Conservation (phyloP, 2,888 invertebrate species). For the Amblyjoppa proteus region DNA sequence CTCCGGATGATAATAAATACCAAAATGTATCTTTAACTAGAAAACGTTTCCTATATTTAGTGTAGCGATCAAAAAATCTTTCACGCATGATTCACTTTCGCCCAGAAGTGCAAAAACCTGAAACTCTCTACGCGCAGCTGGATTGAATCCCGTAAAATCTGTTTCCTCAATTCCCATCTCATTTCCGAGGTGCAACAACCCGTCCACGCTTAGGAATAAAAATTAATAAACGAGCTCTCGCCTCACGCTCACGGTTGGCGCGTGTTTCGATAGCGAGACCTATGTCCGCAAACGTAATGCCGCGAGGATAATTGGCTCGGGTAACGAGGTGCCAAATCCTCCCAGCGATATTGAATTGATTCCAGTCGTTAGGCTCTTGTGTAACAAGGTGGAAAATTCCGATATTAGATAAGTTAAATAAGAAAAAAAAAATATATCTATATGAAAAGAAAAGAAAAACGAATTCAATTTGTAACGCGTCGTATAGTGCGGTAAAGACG, state of each 20-base stretch:
- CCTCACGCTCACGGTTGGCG: no score
- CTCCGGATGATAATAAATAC: no score
- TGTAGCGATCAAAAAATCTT: neutral
- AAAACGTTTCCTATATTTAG: no score
- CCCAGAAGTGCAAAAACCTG: neutral
- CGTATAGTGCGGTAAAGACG: conserved; percentile 20
- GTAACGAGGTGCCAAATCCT: conserved; percentile 11
- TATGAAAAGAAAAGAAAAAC: neutral
- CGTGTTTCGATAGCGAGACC: neutral
- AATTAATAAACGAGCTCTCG: neutral
- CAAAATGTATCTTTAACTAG: no score
- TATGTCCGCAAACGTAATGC: neutral
- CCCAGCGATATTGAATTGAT: neutral
- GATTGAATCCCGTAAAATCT: neutral
- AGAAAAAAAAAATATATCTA: neutral
- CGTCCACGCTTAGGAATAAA: neutral
- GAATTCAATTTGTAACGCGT: conserved; percentile 39
- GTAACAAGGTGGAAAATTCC: conserved; percentile 46
- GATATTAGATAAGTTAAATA: conserved; percentile 1
- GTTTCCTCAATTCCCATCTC: neutral
- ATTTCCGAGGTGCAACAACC: neutral
- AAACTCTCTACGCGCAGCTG: neutral
- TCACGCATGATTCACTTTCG: neutral
- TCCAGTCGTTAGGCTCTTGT: conserved; percentile 20
- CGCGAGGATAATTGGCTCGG: neutral